These are phyloP conservation scores for Kradibia gibbosae DNA, from an alignment of 1,140 invertebrate genomes.

Conservation along the genomic window DNA sequence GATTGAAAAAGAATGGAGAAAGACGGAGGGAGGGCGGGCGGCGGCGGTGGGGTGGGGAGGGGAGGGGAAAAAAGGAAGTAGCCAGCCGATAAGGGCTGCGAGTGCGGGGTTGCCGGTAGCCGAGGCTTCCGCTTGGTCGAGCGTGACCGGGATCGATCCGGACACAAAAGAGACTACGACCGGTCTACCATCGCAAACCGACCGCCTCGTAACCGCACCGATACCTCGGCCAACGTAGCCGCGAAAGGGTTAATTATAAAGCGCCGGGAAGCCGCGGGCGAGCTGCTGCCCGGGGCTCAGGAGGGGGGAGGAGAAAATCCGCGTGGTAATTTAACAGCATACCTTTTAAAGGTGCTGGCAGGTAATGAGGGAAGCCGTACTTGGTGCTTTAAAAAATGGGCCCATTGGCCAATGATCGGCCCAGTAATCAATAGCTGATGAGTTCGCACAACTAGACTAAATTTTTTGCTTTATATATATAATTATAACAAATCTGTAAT, in stretches of 20 bases:
- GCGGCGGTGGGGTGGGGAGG: too few species aligned
- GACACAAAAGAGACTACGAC: constrained; percentile 59
- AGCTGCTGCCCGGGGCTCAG: background rate
- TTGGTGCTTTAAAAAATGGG: too few species aligned
- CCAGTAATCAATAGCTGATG: too few species aligned
- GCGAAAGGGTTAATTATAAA: constrained; percentile 66
- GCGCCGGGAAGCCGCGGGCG: constrained; percentile 12
- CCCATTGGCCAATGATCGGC: too few species aligned
- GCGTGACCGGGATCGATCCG: constrained; percentile 65
- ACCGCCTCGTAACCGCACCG: background rate
- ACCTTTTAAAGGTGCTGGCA: too few species aligned
- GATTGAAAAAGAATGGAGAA: background rate
- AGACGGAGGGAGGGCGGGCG: background rate
- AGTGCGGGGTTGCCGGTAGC: constrained; percentile 24
- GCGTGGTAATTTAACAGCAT: too few species aligned
- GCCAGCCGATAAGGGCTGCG: background rate
- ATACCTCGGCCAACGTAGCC: background rate
- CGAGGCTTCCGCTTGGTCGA: constrained; percentile 60
- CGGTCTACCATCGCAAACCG: constrained; percentile 15
- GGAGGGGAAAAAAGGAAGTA: background rate
- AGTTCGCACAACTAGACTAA: too few species aligned
- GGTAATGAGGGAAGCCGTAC: too few species aligned
- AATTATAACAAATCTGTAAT: too few species aligned
- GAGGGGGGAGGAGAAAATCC: too few species aligned
- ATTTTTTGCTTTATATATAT: too few species aligned